phyloP scores from a whole-genome alignment of 2,888 invertebrate species.

The Leptinotarsa haldemani region DNA sequence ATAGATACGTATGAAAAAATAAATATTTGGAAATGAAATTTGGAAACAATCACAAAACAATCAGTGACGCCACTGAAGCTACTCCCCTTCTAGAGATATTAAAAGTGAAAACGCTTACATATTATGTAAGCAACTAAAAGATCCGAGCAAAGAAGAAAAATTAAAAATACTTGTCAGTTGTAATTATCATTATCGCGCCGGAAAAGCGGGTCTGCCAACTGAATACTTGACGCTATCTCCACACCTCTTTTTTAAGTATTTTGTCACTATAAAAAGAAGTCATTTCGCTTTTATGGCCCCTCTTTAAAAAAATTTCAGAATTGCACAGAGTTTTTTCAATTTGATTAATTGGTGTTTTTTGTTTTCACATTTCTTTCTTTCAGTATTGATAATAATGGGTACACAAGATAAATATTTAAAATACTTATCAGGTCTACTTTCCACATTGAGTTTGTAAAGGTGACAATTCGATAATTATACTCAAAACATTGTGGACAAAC shows the following conservation, averaged over 20 bases:
- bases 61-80: constrained; percentile 5
- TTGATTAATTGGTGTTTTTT: constrained; percentile 15
- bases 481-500: no score
- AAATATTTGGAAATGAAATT: no score
- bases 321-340: neutral
- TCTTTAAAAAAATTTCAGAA: constrained; percentile 3
- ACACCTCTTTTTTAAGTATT: constrained; percentile 37
- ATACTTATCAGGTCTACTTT: no score
- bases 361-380: neutral
- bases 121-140: constrained; percentile 38
- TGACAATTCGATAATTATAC: no score
- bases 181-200: constrained; percentile 51
- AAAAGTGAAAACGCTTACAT: constrained; percentile 44
- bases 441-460: no score
- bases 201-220: constrained; percentile 44
- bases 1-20: no score
- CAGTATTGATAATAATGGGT: no score
- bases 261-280: constrained; percentile 38
- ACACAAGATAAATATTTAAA: no score
- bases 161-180: constrained; percentile 50
- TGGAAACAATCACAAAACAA: no score
- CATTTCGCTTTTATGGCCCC: constrained; percentile 33
- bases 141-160: constrained; percentile 39
- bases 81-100: constrained; percentile 30
- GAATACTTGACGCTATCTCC: constrained; percentile 48